Base-by-base conservation (phyloP, 2,797 vertebrate genomes). In the Tinamus major region DNA sequence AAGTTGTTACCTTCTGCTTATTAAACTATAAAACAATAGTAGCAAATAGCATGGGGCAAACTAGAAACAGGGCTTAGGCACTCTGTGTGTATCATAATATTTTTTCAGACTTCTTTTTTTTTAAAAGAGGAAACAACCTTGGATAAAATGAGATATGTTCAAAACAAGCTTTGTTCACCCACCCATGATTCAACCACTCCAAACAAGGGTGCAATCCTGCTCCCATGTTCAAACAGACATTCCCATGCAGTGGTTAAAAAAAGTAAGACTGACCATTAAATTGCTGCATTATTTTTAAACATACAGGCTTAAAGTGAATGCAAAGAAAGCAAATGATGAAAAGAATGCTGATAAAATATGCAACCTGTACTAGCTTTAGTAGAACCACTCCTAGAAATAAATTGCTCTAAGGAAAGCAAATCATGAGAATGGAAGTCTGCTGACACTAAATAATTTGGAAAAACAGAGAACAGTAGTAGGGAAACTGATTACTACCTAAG, bases 371-470 rank as follows among this genome's bases (percentile, higher is more conserved):
- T 96, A 96, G 92, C 94, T 97, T 94, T 77, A 90, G 89, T 89
- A 92, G 92, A 96, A 97, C 97, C 97, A 96, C 97, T 97, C 96
- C 95, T 92, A 67, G 72, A 59, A 58, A 69, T 95, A 95, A 6
- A 79, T 95, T 97, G 94, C 87, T 96, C 94, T 92, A 93, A 92
- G 92, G 92, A 96, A 97, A 97, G 96, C 96, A 96, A 97, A 97
- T 97, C 91, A 95, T 93, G 88, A 93, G 90, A 90, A 95, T 94
- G 88, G 93, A 94, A 89, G 89, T 65, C 70, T 94, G 95, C 91
- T 97, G 96, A 97, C 95, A 96, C 70, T 94, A 97, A 97, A 93
- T 94, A 97, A 97, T 96, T 92, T 84, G 81, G 86, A 89, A 94
- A 96, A 97, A 94, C 92, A 79, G 89, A 81, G 84, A 96, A 88